Percentiles rank a stretch among this genome's conserved stretches.
These are phyloP conservation scores for Hyperoplus immaculatus DNA, from an alignment of 2,797 vertebrate genomes.

Conservation along the genomic window DNA sequence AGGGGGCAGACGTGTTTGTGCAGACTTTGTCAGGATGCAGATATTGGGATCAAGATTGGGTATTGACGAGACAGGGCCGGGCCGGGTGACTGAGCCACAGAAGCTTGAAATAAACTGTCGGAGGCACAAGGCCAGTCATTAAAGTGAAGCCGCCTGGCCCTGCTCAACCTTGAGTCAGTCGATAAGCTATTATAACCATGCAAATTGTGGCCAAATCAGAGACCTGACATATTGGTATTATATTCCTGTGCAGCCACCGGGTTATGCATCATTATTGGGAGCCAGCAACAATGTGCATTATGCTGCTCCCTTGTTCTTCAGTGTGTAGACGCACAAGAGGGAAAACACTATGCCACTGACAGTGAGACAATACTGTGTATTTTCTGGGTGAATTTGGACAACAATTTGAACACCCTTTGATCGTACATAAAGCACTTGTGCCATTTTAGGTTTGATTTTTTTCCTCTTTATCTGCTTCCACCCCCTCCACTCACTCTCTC, in stretches of 20 bases:
- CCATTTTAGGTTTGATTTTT: conserved; percentile 14
- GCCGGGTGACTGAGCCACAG: conserved; percentile 92
- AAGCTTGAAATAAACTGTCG: conserved; percentile 95
- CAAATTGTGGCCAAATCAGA: conserved; percentile 94
- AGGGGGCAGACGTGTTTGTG: conserved; percentile 59
- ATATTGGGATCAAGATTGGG: conserved; percentile 96
- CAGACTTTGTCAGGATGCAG: conserved; percentile 83
- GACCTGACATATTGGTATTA: conserved; percentile 88
- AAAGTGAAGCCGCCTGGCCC: conserved; percentile 89
- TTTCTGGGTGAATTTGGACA: conserved; percentile 28
- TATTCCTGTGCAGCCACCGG: conserved; percentile 84
- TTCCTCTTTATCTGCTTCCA: conserved; percentile 33
- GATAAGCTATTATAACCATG: conserved; percentile 99
- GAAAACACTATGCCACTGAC: conserved; percentile 39
- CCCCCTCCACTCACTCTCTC: conserved; percentile 13
- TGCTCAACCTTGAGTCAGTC: conserved; percentile 94
- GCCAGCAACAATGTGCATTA: conserved; percentile 75
- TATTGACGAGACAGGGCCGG: conserved; percentile 92
- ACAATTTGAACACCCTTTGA: conserved; percentile 30
- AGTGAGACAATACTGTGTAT: conserved; percentile 45
- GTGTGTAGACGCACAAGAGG: conserved; percentile 57
- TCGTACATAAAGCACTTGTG: conserved; percentile 21
- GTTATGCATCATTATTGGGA: conserved; percentile 88
- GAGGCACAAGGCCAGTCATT: conserved; percentile 91
- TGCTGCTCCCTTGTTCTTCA: conserved; percentile 68